phyloP scores from a whole-genome alignment of 2,888 invertebrate species.

The Xestia sexstrigata region DNA sequence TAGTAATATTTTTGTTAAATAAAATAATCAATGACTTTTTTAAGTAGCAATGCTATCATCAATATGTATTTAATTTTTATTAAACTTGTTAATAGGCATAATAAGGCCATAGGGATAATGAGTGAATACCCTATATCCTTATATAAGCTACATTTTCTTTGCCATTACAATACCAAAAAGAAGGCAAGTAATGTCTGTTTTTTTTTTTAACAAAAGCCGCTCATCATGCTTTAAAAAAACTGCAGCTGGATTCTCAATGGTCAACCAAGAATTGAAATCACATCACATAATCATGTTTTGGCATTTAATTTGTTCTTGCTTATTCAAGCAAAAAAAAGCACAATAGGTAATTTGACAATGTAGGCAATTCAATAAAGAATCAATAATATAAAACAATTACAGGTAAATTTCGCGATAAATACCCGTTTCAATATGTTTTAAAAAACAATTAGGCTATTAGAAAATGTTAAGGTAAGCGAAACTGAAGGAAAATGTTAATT shows the following conservation, averaged over 20 bases:
- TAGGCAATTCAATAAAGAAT: background rate
- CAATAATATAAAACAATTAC: conserved; percentile 30
- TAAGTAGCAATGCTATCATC: background rate
- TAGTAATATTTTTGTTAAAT: background rate
- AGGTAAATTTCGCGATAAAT: too few relatives aligned
- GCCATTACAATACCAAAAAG: too few relatives aligned
- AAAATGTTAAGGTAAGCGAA: conserved; percentile 10
- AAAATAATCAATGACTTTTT: background rate
- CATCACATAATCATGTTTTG: background rate
- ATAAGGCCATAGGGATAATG: background rate
- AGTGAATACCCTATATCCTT: too few relatives aligned
- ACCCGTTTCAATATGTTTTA: too few relatives aligned
- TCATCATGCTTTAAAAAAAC: background rate
- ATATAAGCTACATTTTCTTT: background rate
- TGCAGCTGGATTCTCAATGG: background rate
- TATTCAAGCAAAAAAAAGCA: background rate
- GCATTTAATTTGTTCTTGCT: background rate
- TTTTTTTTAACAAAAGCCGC: background rate
- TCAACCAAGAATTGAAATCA: background rate
- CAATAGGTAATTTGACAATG: background rate
- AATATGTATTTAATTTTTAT: background rate
- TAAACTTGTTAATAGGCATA: background rate
- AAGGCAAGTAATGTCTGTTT: background rate
- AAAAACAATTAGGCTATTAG: conserved; percentile 27
- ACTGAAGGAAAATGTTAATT: conserved; percentile 35